Percentiles rank a stretch among this genome's conserved stretches.
phyloP scores from a whole-genome alignment of 2,888 invertebrate genomes.

The Diabrotica balteata region DNA sequence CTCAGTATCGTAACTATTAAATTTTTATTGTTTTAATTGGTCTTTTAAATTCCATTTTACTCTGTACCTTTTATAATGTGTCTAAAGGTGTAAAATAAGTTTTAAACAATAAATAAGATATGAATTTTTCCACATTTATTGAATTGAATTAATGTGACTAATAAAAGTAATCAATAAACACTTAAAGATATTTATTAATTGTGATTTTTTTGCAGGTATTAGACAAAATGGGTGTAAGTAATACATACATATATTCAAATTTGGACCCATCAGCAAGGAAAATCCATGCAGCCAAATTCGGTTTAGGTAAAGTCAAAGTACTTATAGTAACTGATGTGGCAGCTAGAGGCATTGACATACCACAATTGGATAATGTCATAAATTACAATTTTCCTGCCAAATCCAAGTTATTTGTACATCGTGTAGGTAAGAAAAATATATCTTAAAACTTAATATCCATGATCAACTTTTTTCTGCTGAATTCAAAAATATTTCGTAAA shows the following conservation, averaged over 20 bases:
- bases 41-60: too few relatives aligned
- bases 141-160: too few relatives aligned
- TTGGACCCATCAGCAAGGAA: slow-evolving; percentile 94
- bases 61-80: too few relatives aligned
- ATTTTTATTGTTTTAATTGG: not conserved
- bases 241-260: slow-evolving; percentile 92
- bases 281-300: slow-evolving; percentile 91
- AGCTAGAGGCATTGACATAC: slow-evolving; percentile 97
- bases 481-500: too few relatives aligned
- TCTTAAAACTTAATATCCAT: not conserved
- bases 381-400: slow-evolving; percentile 98
- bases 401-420: slow-evolving; percentile 95
- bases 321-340: slow-evolving; percentile 97
- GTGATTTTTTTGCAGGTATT: slow-evolving; percentile 66
- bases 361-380: slow-evolving; percentile 92
- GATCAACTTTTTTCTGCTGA: not conserved
- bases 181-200: not conserved
- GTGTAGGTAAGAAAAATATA: slow-evolving; percentile 79
- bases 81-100: too few relatives aligned
- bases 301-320: slow-evolving; percentile 79
- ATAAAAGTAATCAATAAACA: too few relatives aligned
- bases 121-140: not conserved
- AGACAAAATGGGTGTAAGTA: slow-evolving; percentile 78
- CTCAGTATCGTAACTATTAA: too few relatives aligned
- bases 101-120: too few relatives aligned